Base-by-base conservation (phyloP, 2,888 invertebrate genomes). In the Calliopum simillimum region DNA sequence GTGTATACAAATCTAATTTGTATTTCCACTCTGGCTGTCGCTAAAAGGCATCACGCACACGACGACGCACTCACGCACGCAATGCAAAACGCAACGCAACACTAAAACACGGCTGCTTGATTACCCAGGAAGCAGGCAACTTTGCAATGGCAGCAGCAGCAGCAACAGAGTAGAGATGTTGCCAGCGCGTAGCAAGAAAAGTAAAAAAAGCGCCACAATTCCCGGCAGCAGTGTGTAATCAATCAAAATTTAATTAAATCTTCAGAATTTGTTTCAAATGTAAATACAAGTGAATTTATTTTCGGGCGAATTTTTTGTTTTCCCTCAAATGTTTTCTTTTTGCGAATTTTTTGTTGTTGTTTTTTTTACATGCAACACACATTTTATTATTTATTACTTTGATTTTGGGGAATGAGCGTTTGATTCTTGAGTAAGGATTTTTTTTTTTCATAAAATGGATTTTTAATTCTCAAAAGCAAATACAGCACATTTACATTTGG, bases 231-330 rank as follows among this genome's bases (percentile, higher is more conserved):
- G 53, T 51, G 55, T 51, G 69, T 69, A 68, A 72, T 72, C 68
- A 72, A 70, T 70, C 72, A 72, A 72, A 72, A 70, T 72, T 70
- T 72, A 72, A 72, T 70, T 72, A 68, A 72, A 69, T 63, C 21
- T 56, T 69, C 19, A 41, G 53, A 69, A 68, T 61, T 61, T 62
- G 21, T 62, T 55, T 44, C 53, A 62, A 68, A 51, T 68, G 68
- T 47, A 62, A 68, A 68, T 51, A 49, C 43, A 44, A 16, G 25
- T 46, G 41, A 21, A 25, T 67, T 44, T 67, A n/a, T 46, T 51
- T 19, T 8, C 16, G 21, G 43, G 16, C 5, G 14, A 11, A 19
- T 46, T 19, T 41, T 61, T 44, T 43, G 11, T 44, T 58, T n/a
- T 14, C 6, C 16, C 19, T 41, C 23, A 21, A 53, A 53, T 67